Conservation (phyloP, 2,888 invertebrate species). For the Exocentrus adspersus region DNA sequence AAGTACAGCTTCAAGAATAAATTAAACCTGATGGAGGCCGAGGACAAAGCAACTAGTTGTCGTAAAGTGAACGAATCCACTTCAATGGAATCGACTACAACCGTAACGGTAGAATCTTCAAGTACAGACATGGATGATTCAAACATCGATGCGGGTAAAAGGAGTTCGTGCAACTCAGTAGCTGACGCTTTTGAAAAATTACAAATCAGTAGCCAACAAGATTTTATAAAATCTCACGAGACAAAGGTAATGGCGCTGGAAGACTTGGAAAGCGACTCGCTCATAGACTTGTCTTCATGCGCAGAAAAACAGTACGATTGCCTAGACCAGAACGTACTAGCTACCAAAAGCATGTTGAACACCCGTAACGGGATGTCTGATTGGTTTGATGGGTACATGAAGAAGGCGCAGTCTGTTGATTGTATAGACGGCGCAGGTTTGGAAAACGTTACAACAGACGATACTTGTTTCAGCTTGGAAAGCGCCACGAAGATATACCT, state of each 20-base stretch:
- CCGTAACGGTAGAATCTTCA: neutral
- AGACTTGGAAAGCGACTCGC: neutral
- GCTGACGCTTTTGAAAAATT: slow-evolving; percentile 16
- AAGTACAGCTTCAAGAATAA: slow-evolving; percentile 10
- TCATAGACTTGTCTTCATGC: neutral
- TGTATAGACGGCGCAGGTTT: neutral
- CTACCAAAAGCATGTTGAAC: neutral
- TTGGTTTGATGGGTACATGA: slow-evolving; percentile 16
- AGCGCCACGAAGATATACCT: neutral
- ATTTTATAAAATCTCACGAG: neutral
- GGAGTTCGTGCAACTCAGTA: slow-evolving; percentile 16
- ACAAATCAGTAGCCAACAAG: slow-evolving; percentile 7
- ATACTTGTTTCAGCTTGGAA: no score
- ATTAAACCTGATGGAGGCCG: neutral
- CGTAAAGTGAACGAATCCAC: neutral
- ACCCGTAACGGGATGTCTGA: neutral
- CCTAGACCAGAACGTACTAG: neutral
- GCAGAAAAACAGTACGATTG: no score
- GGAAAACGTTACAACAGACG: no score
- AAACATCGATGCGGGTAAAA: neutral
- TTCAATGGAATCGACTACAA: neutral
- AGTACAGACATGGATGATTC: neutral
- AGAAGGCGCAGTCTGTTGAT: neutral
- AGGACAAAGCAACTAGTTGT: neutral
- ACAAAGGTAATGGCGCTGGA: neutral